phyloP scores from a whole-genome alignment of 2,888 invertebrate species.

The Synanthedon myopaeformis region DNA sequence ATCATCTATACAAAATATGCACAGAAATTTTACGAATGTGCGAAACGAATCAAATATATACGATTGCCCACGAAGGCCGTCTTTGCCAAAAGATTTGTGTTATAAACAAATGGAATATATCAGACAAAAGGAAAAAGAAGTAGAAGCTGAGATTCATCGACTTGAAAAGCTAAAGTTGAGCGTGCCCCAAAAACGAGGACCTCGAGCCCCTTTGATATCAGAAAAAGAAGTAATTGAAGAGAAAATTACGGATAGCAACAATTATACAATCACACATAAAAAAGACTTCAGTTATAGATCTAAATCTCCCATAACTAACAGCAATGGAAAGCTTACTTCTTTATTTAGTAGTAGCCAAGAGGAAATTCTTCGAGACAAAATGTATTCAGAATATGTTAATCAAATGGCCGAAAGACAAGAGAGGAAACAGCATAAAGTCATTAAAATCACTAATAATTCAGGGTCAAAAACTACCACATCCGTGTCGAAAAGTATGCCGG shows the following conservation, averaged over 20 bases:
- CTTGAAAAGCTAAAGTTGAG: slow-evolving; percentile 68
- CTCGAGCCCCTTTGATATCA: slow-evolving; percentile 46
- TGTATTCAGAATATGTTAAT: slow-evolving; percentile 86
- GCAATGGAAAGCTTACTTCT: slow-evolving; percentile 32
- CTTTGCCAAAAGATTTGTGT: slow-evolving; percentile 75
- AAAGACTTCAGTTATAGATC: slow-evolving; percentile 47
- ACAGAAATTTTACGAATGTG: slow-evolving; percentile 39
- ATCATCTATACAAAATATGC: slow-evolving; percentile 60
- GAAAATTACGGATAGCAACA: slow-evolving; percentile 29
- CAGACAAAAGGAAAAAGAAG: slow-evolving; percentile 75
- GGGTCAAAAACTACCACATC: slow-evolving; percentile 19
- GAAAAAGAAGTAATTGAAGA: slow-evolving; percentile 37
- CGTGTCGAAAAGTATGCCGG: slow-evolving; percentile 48
- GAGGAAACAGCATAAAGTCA: slow-evolving; percentile 81
- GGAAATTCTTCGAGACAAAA: slow-evolving; percentile 80
- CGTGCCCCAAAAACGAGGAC: slow-evolving; percentile 25
- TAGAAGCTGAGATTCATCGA: slow-evolving; percentile 74
- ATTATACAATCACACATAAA: slow-evolving; percentile 51
- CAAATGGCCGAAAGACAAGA: slow-evolving; percentile 84
- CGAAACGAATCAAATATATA: slow-evolving; percentile 25
- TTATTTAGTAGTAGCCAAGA: slow-evolving; percentile 74
- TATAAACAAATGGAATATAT: slow-evolving; percentile 76
- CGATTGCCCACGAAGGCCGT: slow-evolving; percentile 56
- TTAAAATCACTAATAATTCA: slow-evolving; percentile 77
- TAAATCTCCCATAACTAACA: slow-evolving; percentile 17